Conservation (phyloP, 2,113 vertebrate genomes). For the Hippocampus barbouri region DNA sequence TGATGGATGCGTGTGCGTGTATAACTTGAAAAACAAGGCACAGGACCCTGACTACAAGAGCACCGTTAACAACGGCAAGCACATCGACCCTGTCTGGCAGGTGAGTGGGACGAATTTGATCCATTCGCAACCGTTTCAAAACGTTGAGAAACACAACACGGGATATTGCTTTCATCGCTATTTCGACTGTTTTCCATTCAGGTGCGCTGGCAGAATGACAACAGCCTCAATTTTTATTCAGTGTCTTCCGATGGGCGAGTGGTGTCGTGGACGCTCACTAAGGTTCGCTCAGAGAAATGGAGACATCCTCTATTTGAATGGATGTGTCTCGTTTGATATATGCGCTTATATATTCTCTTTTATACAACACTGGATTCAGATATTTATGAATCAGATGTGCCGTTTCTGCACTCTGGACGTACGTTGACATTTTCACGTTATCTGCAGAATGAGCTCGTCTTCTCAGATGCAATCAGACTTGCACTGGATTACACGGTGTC, state of each 20-base stretch:
- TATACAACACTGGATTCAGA: background rate
- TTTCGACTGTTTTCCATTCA: slow-evolving; percentile 50
- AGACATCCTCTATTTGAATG: background rate
- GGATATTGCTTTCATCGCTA: background rate
- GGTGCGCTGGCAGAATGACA: slow-evolving; percentile 92
- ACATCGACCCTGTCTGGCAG: slow-evolving; percentile 94
- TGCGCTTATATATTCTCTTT: background rate
- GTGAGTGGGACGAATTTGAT: slow-evolving; percentile 54
- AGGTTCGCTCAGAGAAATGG: slow-evolving; percentile 69
- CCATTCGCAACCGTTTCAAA: background rate
- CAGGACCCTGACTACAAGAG: slow-evolving; percentile 77
- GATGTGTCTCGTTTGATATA: background rate
- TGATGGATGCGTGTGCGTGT: slow-evolving; percentile 86
- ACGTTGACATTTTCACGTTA: background rate
- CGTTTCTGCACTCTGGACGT: background rate
- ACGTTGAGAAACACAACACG: background rate
- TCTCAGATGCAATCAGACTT: slow-evolving; percentile 85
- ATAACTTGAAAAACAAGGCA: slow-evolving; percentile 77
- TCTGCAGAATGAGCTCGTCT: slow-evolving; percentile 86
- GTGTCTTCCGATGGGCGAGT: slow-evolving; percentile 89
- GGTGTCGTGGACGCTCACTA: slow-evolving; percentile 88
- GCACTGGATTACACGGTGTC: slow-evolving; percentile 58
- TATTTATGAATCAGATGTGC: background rate
- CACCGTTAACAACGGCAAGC: slow-evolving; percentile 79
- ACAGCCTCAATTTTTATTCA: slow-evolving; percentile 91